Evolutionary conservation across 23 tunicate genomes (phyloP).

Genomic region (Diplosoma virens): DNA sequence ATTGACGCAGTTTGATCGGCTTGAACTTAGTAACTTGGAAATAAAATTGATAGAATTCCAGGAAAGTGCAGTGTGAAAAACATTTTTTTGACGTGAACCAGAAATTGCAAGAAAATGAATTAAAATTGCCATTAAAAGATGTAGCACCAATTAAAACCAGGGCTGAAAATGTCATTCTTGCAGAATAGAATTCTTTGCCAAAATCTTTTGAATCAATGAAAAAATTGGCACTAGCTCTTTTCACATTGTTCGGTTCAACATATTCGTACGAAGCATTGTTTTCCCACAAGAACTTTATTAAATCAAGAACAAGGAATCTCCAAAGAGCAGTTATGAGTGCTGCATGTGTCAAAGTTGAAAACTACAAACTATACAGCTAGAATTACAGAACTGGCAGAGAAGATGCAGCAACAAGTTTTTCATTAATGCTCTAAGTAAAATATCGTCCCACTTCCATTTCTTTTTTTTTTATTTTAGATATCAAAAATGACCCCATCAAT

Average conservation of each 20-base stretch:
- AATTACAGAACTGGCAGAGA: background rate
- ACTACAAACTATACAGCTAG: background rate
- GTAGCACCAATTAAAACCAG: background rate
- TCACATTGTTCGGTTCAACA: slow-evolving; percentile 10
- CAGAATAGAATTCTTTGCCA: slow-evolving; percentile 17
- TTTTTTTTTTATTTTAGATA: background rate
- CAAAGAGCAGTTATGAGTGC: background rate
- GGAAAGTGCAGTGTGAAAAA: slow-evolving; percentile 9
- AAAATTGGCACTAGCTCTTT: slow-evolving; percentile 13
- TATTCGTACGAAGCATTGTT: slow-evolving; percentile 31
- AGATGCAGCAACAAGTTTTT: slow-evolving; percentile 7
- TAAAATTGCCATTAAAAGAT: background rate
- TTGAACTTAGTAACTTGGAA: background rate
- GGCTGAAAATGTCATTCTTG: slow-evolving; percentile 5
- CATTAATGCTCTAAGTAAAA: background rate
- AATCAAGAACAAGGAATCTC: slow-evolving; percentile 26
- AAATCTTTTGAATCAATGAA: slow-evolving; percentile 39
- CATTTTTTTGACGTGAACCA: background rate
- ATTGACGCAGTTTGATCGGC: background rate
- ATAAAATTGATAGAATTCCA: slow-evolving; percentile 26
- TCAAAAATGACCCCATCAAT: background rate
- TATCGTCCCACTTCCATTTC: background rate
- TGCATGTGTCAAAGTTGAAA: slow-evolving; percentile 7
- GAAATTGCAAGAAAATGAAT: background rate
- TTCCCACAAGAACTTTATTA: slow-evolving; percentile 23